Evolutionary conservation across 2,113 vertebrate species (phyloP).

Genomic region (Sialia sialis): DNA sequence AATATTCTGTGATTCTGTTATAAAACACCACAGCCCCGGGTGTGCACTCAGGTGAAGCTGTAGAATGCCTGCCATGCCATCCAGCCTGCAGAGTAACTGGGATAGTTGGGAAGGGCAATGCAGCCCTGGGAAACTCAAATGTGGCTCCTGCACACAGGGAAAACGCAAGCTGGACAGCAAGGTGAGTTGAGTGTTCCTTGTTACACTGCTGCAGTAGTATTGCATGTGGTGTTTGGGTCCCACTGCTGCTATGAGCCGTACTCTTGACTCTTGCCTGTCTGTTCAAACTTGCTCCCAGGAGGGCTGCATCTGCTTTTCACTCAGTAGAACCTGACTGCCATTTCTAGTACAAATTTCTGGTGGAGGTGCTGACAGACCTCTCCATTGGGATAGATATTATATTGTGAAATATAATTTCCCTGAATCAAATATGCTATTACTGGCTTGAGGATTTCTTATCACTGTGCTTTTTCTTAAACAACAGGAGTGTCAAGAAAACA

Average conservation of each 20-base stretch:
- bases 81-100: not conserved
- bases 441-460: not conserved
- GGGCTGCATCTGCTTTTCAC: not conserved
- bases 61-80: rapidly evolving
- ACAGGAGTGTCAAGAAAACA: not conserved
- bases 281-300: not conserved
- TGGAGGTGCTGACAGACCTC: not conserved
- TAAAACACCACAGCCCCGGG: not conserved
- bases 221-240: not conserved
- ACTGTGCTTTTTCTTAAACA: not conserved
- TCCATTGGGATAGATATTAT: not conserved
- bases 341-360: not conserved
- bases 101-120: not conserved
- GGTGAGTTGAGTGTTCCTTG: not conserved
- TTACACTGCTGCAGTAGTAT: not conserved
- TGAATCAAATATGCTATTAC: not conserved
- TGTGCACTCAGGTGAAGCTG: not conserved
- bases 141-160: not conserved
- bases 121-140: not conserved
- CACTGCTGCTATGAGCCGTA: not conserved
- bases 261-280: not conserved
- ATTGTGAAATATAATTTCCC: not conserved
- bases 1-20: not conserved
- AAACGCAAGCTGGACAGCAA: not conserved
- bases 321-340: not conserved